A percentile compares a stretch with the other conserved stretches of the same genome.
Conservation (phyloP, 2,888 invertebrate genomes). For the Dryococelus australis region DNA sequence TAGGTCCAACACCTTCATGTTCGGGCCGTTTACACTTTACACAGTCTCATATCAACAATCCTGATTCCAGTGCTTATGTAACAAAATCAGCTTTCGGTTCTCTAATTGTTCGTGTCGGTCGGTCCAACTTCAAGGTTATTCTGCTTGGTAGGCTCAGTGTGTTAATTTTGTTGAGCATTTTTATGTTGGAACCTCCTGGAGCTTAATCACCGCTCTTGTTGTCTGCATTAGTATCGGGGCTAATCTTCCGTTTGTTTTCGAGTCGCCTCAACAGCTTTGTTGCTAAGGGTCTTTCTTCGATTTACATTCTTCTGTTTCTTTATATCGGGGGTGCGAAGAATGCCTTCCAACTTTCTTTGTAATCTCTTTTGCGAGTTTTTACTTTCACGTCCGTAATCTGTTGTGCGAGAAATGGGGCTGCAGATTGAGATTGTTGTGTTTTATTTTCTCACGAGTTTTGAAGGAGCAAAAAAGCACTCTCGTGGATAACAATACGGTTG, state of each 20-base stretch:
- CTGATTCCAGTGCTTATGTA: neutral
- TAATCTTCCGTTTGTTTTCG: neutral
- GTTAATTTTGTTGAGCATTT: neutral
- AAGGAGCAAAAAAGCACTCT: too few relatives aligned
- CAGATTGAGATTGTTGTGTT: too few relatives aligned
- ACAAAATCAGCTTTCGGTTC: neutral
- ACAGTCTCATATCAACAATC: neutral
- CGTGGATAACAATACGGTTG: too few relatives aligned
- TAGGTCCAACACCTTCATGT: neutral
- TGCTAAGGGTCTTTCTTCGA: too few relatives aligned
- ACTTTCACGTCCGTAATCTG: too few relatives aligned
- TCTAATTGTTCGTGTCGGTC: neutral
- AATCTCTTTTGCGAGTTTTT: too few relatives aligned
- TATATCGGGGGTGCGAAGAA: too few relatives aligned
- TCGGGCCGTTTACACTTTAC: neutral
- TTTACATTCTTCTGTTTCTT: too few relatives aligned
- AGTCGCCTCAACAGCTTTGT: neutral
- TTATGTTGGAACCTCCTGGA: neutral
- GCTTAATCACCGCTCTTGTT: neutral
- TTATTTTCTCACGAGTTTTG: too few relatives aligned
- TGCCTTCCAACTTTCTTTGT: too few relatives aligned
- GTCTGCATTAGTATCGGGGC: neutral
- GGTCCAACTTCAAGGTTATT: neutral
- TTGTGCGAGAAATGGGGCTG: too few relatives aligned
- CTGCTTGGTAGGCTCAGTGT: neutral